Base-by-base conservation (phyloP, 2,888 invertebrate species). In the Chalcis sispes region DNA sequence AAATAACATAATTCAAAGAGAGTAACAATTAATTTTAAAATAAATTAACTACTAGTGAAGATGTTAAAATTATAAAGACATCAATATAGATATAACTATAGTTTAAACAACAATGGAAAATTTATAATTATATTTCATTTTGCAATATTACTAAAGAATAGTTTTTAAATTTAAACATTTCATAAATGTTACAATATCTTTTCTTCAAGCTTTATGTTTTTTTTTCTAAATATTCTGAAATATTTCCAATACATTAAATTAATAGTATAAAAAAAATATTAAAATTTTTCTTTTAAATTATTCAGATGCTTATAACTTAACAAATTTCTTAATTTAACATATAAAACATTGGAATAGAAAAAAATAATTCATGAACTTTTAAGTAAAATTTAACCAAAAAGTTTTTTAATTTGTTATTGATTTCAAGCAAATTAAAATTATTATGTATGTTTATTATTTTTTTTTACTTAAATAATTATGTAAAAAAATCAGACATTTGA, bases 361-460 rank as follows among this genome's bases (percentile, higher is more conserved):
- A 13, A 13, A 15, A 42, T 13, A 42, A 42, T 42, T 42, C 15
- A 42, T 36, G n/a, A n/a, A n/a, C n/a, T n/a, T n/a, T n/a, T n/a
- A n/a, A n/a, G n/a, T n/a, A n/a, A n/a, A n/a, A n/a, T n/a, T n/a
- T n/a, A n/a, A n/a, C n/a, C n/a, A n/a, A n/a, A n/a, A n/a, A n/a
- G n/a, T n/a, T n/a, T n/a, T n/a, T n/a, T n/a, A n/a, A n/a, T n/a
- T n/a, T n/a, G n/a, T n/a, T n/a, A n/a, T n/a, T n/a, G n/a, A n/a
- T n/a, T n/a, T n/a, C n/a, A n/a, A n/a, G n/a, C n/a, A n/a, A 18
- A 0, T 67, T 27, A 56, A 52, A 46, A 65, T 67, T 66, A 66
- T 59, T 70, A 2, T 46, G 59, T 2, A 71, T 36, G 1, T 59
- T 20, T 59, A 59, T 1, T 29, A 23, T 23, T 36, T 36, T 23